Evolutionary conservation across 2,113 vertebrate species (phyloP), one percentile per base, ranked within the genome.

Genomic region (Aleadryas rufinucha): DNA sequence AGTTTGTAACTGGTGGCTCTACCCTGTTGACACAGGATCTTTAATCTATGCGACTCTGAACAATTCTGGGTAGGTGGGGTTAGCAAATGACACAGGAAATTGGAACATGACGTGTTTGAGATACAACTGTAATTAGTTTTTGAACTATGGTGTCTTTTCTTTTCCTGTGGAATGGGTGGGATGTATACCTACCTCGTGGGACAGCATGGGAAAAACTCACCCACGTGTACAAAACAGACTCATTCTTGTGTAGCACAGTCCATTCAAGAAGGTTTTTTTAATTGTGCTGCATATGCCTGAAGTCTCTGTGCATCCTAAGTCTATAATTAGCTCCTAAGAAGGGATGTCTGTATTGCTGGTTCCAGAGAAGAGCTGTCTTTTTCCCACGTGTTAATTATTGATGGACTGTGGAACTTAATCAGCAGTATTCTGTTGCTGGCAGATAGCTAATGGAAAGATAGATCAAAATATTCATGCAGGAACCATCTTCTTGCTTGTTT

Each of bases 331-430:
- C 14, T 27, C 42, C 27, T 19, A 18, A 45, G 53, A 61, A 61
- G 44, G 87, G 59, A 17, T 74, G 21, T 63, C 37, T 79, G 44
- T 87, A n/a, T 61, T 94, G 21, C 56, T 91, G 65, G 15, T 78
- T 77, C 54, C 60, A 71, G 95, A 60, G 37, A 52, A 49, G 41
- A 41, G 33, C 63, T 92, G 69, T 77, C 54, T 61, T 59, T 72
- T 78, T 72, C 84, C 80, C 50, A 26, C 6, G 3, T 75, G 70
- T 89, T 90, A 92, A 87, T 65, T 94, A 87, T 56, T 91, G 89
- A 91, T 92, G 91, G 95, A 52, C 74, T 61, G 10, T 93, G 84
- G 78, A 94, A 89, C 41, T 50, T 30, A 33, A 95, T 41, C 84
- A 44, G 64, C 77, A 72, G 77, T 78, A 35, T 94, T 92, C 76